Evolutionary conservation across 64 coral and sea anemone genomes (phyloP).

Genomic region (Montipora cactus): DNA sequence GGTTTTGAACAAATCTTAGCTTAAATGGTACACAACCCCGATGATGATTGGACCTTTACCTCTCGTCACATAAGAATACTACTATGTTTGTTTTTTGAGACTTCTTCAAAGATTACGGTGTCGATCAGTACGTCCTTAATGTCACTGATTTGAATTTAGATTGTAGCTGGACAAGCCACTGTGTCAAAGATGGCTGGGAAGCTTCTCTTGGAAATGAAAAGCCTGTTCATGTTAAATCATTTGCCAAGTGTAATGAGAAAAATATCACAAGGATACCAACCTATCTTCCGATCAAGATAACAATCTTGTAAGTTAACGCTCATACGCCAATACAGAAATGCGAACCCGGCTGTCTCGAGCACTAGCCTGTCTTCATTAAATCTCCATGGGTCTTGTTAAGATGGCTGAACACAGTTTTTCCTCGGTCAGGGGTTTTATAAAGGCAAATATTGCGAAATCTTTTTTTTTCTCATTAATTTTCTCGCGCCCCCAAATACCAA

Average conservation of each 20-base stretch:
- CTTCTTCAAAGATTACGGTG: neutral
- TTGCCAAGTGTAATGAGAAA: slow-evolving; percentile 35
- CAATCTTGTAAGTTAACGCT: slow-evolving; percentile 67
- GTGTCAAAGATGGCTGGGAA: slow-evolving; percentile 61
- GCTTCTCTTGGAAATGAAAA: slow-evolving; percentile 47
- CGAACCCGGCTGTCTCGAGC: too few relatives aligned
- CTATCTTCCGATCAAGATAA: slow-evolving; percentile 75
- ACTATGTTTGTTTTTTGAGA: neutral
- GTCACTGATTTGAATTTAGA: slow-evolving; percentile 31
- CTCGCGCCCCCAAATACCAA: too few relatives aligned
- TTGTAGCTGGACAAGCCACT: slow-evolving; percentile 79
- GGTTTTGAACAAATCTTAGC: too few relatives aligned
- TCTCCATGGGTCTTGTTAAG: too few relatives aligned
- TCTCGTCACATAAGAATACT: neutral
- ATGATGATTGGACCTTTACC: too few relatives aligned
- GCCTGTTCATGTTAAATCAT: slow-evolving; percentile 3
- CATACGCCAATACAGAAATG: neutral
- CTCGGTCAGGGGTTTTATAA: too few relatives aligned
- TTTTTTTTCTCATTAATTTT: too few relatives aligned
- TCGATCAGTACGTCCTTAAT: neutral
- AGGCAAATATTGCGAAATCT: too few relatives aligned
- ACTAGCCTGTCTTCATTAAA: too few relatives aligned
- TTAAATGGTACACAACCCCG: too few relatives aligned
- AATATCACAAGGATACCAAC: slow-evolving; percentile 68
- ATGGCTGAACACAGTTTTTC: too few relatives aligned